Evolutionary conservation across 2,797 vertebrate species (phyloP).

Genomic region (Thunnus albacares): DNA sequence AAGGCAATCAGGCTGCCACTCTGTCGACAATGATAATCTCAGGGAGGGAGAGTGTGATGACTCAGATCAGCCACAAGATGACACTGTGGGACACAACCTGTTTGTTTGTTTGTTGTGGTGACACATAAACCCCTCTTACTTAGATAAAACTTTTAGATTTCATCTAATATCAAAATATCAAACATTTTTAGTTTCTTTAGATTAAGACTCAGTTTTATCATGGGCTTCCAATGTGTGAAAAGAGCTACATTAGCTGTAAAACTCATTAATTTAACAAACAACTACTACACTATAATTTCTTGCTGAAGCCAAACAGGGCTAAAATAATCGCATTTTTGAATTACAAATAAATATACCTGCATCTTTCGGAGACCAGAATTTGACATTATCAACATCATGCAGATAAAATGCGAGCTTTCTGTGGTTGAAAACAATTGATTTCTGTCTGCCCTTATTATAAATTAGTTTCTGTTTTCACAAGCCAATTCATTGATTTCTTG

Average conservation of each 20-base stretch:
- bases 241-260: not conserved
- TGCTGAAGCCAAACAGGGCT: not conserved
- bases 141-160: no score
- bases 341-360: not conserved
- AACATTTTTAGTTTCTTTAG: not conserved
- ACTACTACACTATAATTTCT: not conserved
- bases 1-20: not conserved
- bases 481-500: not conserved
- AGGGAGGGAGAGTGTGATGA: constrained; percentile 17
- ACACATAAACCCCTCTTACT: not conserved
- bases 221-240: not conserved
- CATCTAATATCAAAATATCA: no score
- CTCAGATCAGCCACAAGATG: constrained; percentile 61
- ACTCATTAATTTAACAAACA: not conserved
- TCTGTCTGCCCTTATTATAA: not conserved
- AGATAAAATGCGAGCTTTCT: not conserved
- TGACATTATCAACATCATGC: not conserved
- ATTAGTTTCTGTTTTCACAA: not conserved
- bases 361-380: not conserved
- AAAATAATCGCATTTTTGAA: not conserved
- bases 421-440: not conserved
- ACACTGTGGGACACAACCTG: constrained; percentile 51
- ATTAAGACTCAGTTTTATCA: not conserved
- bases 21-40: not conserved
- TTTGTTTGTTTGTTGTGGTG: not conserved